These are phyloP conservation scores for Manis pentadactyla DNA, from an alignment of 2,797 vertebrate species.

Conservation along the genomic window DNA sequence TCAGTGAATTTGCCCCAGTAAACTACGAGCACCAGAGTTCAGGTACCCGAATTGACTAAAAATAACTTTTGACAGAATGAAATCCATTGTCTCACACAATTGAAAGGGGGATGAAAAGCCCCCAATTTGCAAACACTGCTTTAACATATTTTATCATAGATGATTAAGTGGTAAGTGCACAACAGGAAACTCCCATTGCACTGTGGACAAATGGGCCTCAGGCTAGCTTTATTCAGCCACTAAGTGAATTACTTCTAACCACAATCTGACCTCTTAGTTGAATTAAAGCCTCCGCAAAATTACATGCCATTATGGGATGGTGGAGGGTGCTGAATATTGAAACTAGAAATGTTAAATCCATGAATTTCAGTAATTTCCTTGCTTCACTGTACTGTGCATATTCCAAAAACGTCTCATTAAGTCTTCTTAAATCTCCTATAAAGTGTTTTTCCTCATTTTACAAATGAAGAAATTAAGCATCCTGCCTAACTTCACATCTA, in stretches of 20 bases:
- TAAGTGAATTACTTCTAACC: background rate
- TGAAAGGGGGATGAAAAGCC: background rate
- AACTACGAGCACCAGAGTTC: background rate
- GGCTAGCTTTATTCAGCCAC: background rate
- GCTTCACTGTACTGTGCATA: background rate
- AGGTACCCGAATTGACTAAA: background rate
- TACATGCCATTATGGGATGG: background rate
- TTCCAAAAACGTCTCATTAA: background rate
- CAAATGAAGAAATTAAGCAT: background rate
- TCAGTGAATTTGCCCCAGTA: background rate
- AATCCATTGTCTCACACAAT: background rate
- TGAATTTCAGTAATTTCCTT: background rate
- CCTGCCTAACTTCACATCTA: background rate
- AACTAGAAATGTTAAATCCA: background rate
- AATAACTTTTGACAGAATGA: conserved; percentile 24
- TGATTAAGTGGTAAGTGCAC: background rate
- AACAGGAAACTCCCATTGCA: background rate
- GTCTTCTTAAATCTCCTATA: background rate
- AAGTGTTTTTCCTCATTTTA: background rate
- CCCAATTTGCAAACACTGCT: background rate
- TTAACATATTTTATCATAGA: conserved; percentile 47
- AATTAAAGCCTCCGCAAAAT: background rate
- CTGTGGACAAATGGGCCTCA: background rate
- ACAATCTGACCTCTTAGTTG: background rate
- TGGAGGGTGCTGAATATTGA: background rate